Percentiles rank a stretch among this genome's conserved stretches.
Evolutionary conservation across 2,113 vertebrate genomes (phyloP).

Genomic region (Embiotoca jacksoni): DNA sequence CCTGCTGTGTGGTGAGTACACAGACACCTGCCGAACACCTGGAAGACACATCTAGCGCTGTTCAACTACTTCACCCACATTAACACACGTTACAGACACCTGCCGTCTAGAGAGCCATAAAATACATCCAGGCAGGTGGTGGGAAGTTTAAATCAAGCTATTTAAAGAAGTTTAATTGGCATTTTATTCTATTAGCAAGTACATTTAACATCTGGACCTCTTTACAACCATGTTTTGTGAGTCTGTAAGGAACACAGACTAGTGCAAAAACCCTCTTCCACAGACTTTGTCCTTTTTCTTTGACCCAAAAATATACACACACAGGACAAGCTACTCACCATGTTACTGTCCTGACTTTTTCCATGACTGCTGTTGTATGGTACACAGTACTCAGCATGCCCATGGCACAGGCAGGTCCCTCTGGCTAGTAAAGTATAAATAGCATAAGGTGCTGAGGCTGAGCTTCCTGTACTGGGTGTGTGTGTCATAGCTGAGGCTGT

Average conservation of each 20-base stretch:
- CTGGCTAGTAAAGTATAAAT: slow-evolving; percentile 89
- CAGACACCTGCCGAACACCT: slow-evolving; percentile 88
- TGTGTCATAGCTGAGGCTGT: slow-evolving; percentile 5
- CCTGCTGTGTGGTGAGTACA: slow-evolving; percentile 91
- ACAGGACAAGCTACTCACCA: slow-evolving; percentile 62
- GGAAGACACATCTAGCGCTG: slow-evolving; percentile 51
- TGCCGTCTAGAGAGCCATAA: slow-evolving; percentile 37
- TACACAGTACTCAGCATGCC: slow-evolving; percentile 89
- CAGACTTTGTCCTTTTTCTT: slow-evolving; percentile 11
- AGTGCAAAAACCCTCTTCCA: not conserved
- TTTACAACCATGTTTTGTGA: slow-evolving; percentile 15
- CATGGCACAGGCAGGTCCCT: slow-evolving; percentile 92
- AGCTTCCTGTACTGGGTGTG: slow-evolving; percentile 68
- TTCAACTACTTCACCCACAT: slow-evolving; percentile 45
- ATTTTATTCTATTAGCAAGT: not conserved
- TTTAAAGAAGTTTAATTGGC: slow-evolving; percentile 20
- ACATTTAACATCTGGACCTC: slow-evolving; percentile 28
- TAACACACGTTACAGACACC: slow-evolving; percentile 24
- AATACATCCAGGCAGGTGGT: slow-evolving; percentile 39
- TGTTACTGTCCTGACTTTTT: slow-evolving; percentile 31
- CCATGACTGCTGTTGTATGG: slow-evolving; percentile 66
- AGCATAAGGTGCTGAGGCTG: slow-evolving; percentile 84
- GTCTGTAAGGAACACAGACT: slow-evolving; percentile 2
- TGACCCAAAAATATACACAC: not conserved
- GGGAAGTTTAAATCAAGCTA: slow-evolving; percentile 23